Conservation (phyloP, 2,113 vertebrate species). For the Tylochromis polylepis region DNA sequence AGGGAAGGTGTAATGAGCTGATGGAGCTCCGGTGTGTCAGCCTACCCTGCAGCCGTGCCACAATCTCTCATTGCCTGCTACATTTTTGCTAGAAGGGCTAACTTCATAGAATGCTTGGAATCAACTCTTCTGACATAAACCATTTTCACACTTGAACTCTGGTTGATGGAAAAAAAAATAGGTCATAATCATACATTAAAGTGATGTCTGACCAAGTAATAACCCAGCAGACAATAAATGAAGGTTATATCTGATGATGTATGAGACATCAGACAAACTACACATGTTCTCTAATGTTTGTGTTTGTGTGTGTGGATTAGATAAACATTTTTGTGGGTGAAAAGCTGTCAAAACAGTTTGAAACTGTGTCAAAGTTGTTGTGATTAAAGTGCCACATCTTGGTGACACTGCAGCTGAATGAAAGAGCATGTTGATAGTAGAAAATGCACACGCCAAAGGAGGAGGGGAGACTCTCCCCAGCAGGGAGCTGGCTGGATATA, state of each 20-base stretch:
- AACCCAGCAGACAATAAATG: neutral
- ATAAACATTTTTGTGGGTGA: neutral
- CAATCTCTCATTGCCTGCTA: rapidly evolving
- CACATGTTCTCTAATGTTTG: neutral
- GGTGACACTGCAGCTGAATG: neutral
- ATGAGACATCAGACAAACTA: neutral
- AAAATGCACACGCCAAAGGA: neutral
- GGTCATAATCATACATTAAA: neutral
- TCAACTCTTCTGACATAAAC: neutral
- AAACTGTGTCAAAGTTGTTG: neutral
- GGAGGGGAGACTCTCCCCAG: neutral
- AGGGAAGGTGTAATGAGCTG: too few species aligned
- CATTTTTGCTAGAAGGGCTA: neutral
- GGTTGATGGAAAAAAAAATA: neutral
- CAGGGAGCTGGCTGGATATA: neutral
- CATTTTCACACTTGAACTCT: neutral
- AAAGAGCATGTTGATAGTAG: neutral
- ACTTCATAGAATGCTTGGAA: neutral
- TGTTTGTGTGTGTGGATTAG: neutral
- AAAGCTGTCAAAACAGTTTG: neutral
- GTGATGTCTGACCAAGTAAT: neutral
- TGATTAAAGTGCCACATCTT: neutral
- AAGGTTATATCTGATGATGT: neutral
- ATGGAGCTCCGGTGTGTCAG: too few species aligned
- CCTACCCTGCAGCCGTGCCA: too few species aligned